Evolutionary conservation across 2,888 invertebrate species (phyloP).

Genomic region (Pollenia labialis): DNA sequence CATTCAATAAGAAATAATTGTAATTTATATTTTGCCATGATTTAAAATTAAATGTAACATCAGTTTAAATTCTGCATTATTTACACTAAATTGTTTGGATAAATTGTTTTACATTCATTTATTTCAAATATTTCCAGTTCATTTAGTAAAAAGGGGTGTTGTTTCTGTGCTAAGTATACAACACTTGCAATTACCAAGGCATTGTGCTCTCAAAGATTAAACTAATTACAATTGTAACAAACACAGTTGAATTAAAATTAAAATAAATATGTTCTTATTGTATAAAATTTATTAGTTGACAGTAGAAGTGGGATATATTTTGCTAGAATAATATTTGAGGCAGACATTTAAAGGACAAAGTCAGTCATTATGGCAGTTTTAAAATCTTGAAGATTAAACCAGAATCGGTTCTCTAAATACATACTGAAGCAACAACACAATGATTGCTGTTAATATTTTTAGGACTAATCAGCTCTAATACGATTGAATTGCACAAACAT

Average conservation of each 20-base stretch:
- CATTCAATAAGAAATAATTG: slow-evolving; percentile 56
- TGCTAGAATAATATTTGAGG: too few relatives aligned
- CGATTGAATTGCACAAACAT: too few relatives aligned
- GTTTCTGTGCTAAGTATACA: not conserved
- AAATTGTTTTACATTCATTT: slow-evolving; percentile 36
- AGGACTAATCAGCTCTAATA: too few relatives aligned
- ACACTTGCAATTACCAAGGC: not conserved
- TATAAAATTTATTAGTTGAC: not conserved
- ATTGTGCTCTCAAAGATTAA: slow-evolving; percentile 9
- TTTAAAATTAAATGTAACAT: slow-evolving; percentile 58
- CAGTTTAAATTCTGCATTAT: slow-evolving; percentile 42
- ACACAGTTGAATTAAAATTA: not conserved
- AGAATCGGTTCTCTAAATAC: too few relatives aligned
- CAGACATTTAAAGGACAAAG: too few relatives aligned
- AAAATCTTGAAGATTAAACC: too few relatives aligned
- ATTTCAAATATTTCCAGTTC: slow-evolving; percentile 35
- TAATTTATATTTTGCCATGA: slow-evolving; percentile 48
- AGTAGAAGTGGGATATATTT: too few relatives aligned
- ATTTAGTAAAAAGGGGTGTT: slow-evolving; percentile 11
- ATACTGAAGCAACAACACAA: too few relatives aligned
- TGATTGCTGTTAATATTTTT: too few relatives aligned
- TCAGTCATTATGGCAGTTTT: too few relatives aligned
- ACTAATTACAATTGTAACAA: not conserved
- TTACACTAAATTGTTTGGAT: slow-evolving; percentile 35
- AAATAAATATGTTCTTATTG: not conserved